Evolutionary conservation across 1,140 invertebrate species (phyloP), one percentile per base, ranked within the genome.

Genomic region (Nephotettix cincticeps): DNA sequence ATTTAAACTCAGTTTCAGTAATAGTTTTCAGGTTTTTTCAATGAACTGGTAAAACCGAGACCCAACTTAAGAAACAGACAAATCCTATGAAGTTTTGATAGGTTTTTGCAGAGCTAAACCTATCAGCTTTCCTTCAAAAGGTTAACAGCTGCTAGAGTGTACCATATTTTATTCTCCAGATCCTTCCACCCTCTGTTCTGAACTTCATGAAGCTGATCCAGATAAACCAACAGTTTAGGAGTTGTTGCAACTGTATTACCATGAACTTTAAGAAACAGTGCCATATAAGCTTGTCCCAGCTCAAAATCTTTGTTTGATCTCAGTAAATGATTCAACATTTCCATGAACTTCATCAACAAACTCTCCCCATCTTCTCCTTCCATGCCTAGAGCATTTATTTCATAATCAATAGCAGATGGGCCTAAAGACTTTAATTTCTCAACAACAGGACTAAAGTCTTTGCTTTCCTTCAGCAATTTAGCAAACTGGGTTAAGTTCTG

Each of bases 231-330:
- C 32, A 96, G 79, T 14, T 85, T 80, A 19, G 82, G 75, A 17
- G 86, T 85, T 61, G 85, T 79, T 0, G 86, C 82, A 40, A 96
- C 83, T 14, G 81, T 77, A 54, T 87, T 85, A 1, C 89, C 88
- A 79, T 98, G 94, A 29, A 89, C 86, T 82, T 97, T 97, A 13
- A 99, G 79, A 84, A 97, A 98, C 19, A 98, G 83, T 63, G 88
- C 90, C n/a, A 99, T 83, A 84, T 97, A 98, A 0, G 95, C 89
- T 80, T 98, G 93, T 0, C 90, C 88, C n/a, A 98, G 80, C 84
- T 99, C 97, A 83, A 96, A 98, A 82, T 98, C 87, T 73, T 80
- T 87, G 75, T 93, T 94, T 1, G 84, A 91, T 70, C 86, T 82
- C 1, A 98, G 84, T 81, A 93, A 89, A 68, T 80, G 82, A 45